Conservation (phyloP, 2,797 vertebrate genomes). For the Heteromormyrus szaboi region DNA sequence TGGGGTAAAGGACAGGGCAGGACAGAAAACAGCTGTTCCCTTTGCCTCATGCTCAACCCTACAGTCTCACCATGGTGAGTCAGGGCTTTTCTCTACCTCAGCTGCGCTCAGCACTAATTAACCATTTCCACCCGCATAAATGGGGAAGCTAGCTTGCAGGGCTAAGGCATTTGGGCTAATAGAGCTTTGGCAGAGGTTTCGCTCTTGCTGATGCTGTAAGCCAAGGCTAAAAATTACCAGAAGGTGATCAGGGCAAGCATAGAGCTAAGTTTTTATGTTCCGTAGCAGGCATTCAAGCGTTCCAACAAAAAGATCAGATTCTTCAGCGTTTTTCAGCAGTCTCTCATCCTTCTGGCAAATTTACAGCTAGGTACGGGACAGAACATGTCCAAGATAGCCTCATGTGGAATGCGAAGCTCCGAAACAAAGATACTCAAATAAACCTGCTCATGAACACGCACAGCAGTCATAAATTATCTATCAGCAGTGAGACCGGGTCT, state of each 20-base stretch:
- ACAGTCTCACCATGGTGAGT: constrained; percentile 10
- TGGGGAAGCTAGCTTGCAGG: background rate
- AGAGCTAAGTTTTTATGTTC: background rate
- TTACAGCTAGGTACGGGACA: constrained; percentile 25
- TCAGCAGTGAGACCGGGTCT: constrained; percentile 28
- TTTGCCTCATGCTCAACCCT: background rate
- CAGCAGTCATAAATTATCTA: constrained; percentile 32
- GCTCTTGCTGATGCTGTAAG: background rate
- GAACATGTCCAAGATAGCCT: constrained; percentile 29
- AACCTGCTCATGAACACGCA: constrained; percentile 23
- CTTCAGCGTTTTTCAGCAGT: constrained; percentile 27
- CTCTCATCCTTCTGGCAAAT: constrained; percentile 26
- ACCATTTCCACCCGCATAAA: background rate
- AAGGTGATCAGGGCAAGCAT: background rate
- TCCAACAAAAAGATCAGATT: constrained; percentile 16
- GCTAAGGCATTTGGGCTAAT: background rate
- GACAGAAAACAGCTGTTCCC: background rate
- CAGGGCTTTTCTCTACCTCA: constrained; percentile 12
- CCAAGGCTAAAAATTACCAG: background rate
- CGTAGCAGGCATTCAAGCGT: background rate
- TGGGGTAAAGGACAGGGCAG: background rate
- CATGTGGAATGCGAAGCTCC: constrained; percentile 35
- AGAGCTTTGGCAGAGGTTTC: background rate
- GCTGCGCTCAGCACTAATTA: background rate
- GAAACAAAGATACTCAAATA: constrained; percentile 34